A percentile compares a stretch with the other conserved stretches of the same genome.
These are phyloP conservation scores for Diaperis boleti DNA, from an alignment of 2,888 invertebrate genomes.

Conservation along the genomic window DNA sequence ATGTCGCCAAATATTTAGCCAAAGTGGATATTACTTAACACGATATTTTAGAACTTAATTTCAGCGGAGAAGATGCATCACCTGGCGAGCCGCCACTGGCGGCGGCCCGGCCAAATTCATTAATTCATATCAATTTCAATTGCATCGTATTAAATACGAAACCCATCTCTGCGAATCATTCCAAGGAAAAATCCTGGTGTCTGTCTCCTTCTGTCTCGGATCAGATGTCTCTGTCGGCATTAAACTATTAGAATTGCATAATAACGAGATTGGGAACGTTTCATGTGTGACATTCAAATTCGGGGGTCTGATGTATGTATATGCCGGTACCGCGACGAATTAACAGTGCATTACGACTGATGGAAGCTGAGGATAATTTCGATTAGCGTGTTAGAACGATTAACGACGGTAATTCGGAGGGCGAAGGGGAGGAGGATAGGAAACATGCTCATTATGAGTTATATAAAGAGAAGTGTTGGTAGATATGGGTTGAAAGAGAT, in stretches of 20 bases:
- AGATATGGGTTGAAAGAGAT: too few species aligned
- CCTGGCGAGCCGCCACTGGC: too few species aligned
- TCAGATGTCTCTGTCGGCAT: constrained; percentile 12
- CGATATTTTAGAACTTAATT: too few species aligned
- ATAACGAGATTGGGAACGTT: constrained; percentile 42
- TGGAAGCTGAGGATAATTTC: constrained; percentile 41
- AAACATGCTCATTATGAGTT: too few species aligned
- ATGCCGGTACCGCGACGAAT: constrained; percentile 42
- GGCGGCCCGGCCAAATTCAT: constrained; percentile 54
- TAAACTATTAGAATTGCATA: constrained; percentile 42
- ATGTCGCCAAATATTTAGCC: too few species aligned
- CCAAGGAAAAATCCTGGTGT: constrained; percentile 15
- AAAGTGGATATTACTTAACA: too few species aligned
- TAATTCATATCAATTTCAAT: constrained; percentile 58
- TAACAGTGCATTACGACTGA: constrained; percentile 37
- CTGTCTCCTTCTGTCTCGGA: constrained; percentile 7
- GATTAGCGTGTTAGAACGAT: constrained; percentile 35
- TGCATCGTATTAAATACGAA: constrained; percentile 18
- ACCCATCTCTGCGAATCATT: constrained; percentile 16
- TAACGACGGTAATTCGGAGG: constrained; percentile 20
- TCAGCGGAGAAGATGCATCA: background rate
- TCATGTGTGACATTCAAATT: constrained; percentile 40
- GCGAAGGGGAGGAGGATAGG: too few species aligned
- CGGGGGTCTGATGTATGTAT: constrained; percentile 16
- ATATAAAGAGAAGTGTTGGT: too few species aligned